Evolutionary conservation across 2,113 vertebrate genomes (phyloP).

Genomic region (Prolemur simus): DNA sequence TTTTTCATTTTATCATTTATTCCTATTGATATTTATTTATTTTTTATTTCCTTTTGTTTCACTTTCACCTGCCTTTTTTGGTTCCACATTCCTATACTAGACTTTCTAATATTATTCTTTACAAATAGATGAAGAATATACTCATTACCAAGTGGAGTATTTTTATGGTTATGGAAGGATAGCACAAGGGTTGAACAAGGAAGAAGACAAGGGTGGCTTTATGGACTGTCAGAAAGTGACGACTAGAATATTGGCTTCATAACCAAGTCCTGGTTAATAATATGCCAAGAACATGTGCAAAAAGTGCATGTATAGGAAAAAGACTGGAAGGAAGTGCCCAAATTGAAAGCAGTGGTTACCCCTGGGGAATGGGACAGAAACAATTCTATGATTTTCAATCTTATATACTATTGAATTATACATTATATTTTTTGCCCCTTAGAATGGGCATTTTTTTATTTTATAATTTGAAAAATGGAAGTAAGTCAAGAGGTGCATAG

Average conservation of each 20-base stretch:
- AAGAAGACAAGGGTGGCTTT: background rate
- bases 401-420: background rate
- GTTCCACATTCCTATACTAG: background rate
- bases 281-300: background rate
- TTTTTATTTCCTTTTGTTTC: conserved; percentile 16
- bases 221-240: background rate
- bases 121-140: background rate
- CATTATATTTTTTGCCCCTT: background rate
- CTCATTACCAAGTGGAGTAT: background rate
- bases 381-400: background rate
- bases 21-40: background rate
- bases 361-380: background rate
- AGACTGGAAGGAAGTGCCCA: background rate
- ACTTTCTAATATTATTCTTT: background rate
- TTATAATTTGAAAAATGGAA: conserved; percentile 2
- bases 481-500: background rate
- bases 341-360: background rate
- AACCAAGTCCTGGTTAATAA: background rate
- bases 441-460: background rate
- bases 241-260: background rate
- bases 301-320: background rate
- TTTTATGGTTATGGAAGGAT: background rate
- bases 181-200: background rate
- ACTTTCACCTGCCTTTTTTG: background rate
- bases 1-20: background rate